Base-by-base conservation (phyloP, 2,113 vertebrate species). In the Oncorhynchus nerka region DNA sequence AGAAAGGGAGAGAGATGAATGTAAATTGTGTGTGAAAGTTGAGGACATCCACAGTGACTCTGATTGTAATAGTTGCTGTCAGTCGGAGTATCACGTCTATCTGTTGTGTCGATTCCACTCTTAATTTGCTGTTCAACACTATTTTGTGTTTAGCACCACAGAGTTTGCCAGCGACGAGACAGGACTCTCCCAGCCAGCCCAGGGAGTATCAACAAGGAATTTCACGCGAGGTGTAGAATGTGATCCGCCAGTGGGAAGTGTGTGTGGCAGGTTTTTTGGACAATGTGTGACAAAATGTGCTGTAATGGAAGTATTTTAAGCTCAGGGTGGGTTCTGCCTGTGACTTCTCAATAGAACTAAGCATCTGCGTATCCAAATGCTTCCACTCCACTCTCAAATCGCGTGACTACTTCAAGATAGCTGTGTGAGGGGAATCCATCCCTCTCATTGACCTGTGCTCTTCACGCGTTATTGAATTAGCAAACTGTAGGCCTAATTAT, bases 211-310 rank as follows among this genome's bases (percentile, higher is more conserved):
- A 19, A 22, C 4, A 19, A n/a, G 71, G 39, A 22, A 57, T 69
- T 24, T 4, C 5, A 1, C 79, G 15, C 11, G 1, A 75, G 67
- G 72, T 79, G 83, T 71, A 80, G 75, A 86, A 90, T 90, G 65
- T 88, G 62, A 73, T 80, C 74, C 26, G 76, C n/a, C 61, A 20
- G 71, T 87, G 88, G 81, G 65, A 90, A 84, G 82, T 81, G 89
- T 87, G 86, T 73, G 77, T 67, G 48, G 15, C 0, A 20, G 55
- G 62, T 62, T 49, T 73, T 68, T 77, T n/a, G 30, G 55, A 39
- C 26, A 32, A 26, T 39, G 15, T 61, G n/a, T 57, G 26, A 49
- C 30, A 48, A 49, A 12, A 15, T 67, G 64, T 19, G n/a, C 75
- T n/a, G 26, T 74, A 74, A 72, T 59, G 5, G 69, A 51, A 55